phyloP scores from a whole-genome alignment of 30 jellyfish, hydroid and myxozoan species.

The Pelagia noctiluca region DNA sequence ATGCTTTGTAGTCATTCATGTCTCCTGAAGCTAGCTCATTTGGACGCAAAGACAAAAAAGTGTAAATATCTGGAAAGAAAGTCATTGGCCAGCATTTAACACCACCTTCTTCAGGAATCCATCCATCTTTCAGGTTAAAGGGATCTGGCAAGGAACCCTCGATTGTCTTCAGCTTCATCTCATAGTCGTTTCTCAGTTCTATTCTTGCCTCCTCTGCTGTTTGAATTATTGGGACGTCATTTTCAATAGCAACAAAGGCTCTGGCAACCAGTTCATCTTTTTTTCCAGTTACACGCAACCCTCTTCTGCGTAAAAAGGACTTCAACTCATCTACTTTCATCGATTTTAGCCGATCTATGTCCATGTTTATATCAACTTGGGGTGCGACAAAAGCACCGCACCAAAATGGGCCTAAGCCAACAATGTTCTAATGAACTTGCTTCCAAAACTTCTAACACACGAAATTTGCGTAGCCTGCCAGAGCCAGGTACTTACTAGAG shows the following conservation, averaged over 20 bases:
- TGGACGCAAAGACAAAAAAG: no score
- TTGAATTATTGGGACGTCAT: constrained; percentile 8
- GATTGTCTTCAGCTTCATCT: background rate
- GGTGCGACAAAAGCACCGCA: background rate
- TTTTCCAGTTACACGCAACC: constrained; percentile 29
- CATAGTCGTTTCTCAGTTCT: background rate
- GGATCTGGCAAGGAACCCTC: no score
- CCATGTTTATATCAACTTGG: background rate
- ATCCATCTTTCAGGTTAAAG: no score
- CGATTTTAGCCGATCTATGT: background rate
- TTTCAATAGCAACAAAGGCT: constrained; percentile 38
- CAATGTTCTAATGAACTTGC: background rate
- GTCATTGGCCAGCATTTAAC: no score
- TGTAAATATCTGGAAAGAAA: no score
- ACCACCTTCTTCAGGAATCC: no score
- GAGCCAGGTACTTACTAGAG: no score
- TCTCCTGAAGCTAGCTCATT: no score
- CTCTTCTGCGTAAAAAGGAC: constrained; percentile 25
- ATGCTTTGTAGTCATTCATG: no score
- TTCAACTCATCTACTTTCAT: constrained; percentile 43
- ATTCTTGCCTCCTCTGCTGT: constrained; percentile 24
- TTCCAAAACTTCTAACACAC: no score
- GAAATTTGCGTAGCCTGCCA: no score
- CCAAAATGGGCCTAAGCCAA: background rate
- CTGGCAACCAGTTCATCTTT: constrained; percentile 41